A percentile compares a stretch with the other conserved stretches of the same genome.
phyloP scores from a whole-genome alignment of 1,140 invertebrate genomes.

The Tetramorium alpestre region DNA sequence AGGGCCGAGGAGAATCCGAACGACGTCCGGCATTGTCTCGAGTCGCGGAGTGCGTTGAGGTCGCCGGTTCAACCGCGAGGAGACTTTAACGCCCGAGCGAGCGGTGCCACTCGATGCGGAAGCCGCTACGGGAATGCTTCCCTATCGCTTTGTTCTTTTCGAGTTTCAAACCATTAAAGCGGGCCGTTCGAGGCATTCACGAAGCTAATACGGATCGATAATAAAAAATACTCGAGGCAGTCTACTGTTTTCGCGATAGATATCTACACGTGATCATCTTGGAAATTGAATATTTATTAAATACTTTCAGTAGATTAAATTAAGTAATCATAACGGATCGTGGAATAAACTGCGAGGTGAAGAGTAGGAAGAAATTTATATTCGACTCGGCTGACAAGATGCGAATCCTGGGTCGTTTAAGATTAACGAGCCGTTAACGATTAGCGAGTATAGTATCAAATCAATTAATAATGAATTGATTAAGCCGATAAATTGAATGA shows the following conservation, averaged over 20 bases:
- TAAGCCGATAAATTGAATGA: slow-evolving; percentile 3
- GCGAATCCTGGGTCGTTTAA: background rate
- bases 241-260: background rate
- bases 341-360: background rate
- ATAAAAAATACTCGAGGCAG: background rate
- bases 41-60: slow-evolving; percentile 43
- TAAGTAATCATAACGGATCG: background rate
- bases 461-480: slow-evolving; percentile 21
- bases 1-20: background rate
- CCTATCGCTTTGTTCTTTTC: slow-evolving; percentile 36
- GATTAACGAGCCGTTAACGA: background rate
- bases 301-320: background rate
- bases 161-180: background rate
- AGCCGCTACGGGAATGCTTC: slow-evolving; percentile 4
- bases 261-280: background rate
- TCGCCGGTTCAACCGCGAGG: slow-evolving; percentile 64
- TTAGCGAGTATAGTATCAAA: slow-evolving; percentile 3
- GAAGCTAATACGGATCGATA: background rate
- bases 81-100: slow-evolving; percentile 51
- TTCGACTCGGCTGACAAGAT: background rate
- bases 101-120: slow-evolving; percentile 42
- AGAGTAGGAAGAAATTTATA: background rate
- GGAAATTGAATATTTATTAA: background rate
- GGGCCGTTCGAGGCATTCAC: background rate
- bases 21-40: slow-evolving; percentile 61